Evolutionary conservation across 2,113 vertebrate genomes (phyloP).

Genomic region (human): GRCh38 chr5:31963001-31963500

Average conservation of each 20-base stretch:
- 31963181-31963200: neutral
- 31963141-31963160: neutral
- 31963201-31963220: neutral
- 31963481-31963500: neutral
- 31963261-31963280: neutral
- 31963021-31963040: conserved; percentile 30
- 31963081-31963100: neutral
- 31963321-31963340: neutral
- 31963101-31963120: neutral
- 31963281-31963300: neutral
- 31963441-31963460: neutral
- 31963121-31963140: neutral
- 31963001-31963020: neutral
- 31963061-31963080: neutral
- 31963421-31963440: neutral
- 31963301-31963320: neutral
- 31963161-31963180: neutral
- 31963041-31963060: neutral
- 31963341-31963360: neutral
- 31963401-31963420: neutral
- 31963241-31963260: neutral
- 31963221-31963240: neutral
- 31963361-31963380: neutral
- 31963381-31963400: neutral
- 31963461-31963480: rapidly evolving